phyloP scores from a whole-genome alignment of 2,113 vertebrate species.

The Fregetta grallaria region DNA sequence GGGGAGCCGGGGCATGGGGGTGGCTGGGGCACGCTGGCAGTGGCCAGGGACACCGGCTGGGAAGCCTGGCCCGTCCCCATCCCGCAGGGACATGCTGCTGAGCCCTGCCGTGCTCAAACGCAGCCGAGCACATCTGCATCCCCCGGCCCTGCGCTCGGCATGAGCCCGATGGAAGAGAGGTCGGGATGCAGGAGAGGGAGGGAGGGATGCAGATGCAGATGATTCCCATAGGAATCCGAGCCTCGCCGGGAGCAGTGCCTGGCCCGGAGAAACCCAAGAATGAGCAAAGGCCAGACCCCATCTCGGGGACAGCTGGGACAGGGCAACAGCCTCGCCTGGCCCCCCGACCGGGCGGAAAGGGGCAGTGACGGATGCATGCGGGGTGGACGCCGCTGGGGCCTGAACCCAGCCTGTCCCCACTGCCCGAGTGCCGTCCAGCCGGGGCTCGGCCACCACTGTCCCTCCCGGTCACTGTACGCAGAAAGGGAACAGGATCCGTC shows the following conservation, averaged over 20 bases:
- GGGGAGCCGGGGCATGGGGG: accelerated
- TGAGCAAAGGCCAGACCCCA: background rate
- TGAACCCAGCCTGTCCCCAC: background rate
- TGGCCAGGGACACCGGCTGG: background rate
- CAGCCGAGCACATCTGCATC: background rate
- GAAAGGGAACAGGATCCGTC: background rate
- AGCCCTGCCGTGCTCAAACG: background rate
- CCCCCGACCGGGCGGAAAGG: accelerated
- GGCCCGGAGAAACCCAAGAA: background rate
- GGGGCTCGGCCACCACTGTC: accelerated
- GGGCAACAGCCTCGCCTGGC: background rate
- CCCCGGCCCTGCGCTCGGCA: accelerated
- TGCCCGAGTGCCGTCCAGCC: background rate
- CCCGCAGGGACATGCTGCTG: accelerated
- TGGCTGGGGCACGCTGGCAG: background rate
- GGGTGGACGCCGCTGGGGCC: accelerated
- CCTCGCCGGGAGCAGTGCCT: background rate
- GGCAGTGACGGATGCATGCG: accelerated
- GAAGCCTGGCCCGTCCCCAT: background rate
- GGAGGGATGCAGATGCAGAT: background rate
- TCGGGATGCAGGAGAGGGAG: background rate
- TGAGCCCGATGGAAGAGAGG: background rate
- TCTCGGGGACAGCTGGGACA: background rate
- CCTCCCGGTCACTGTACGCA: background rate
- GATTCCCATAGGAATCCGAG: background rate